These are phyloP conservation scores for Rhinatrema bivittatum DNA, from an alignment of 2,797 vertebrate species.

Conservation along the genomic window DNA sequence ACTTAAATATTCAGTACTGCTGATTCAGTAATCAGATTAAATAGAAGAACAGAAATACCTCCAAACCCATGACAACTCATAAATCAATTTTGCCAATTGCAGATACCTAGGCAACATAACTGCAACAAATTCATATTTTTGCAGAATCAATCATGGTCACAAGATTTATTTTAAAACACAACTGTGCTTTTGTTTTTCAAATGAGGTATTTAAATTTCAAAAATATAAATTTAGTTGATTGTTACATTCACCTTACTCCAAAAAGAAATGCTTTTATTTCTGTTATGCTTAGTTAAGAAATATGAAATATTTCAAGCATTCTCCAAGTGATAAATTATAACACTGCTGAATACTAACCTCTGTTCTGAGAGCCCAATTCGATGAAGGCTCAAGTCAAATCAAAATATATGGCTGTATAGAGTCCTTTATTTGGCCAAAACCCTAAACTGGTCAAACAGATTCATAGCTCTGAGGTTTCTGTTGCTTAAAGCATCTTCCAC, in stretches of 20 bases:
- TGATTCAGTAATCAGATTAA: no score
- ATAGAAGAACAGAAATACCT: no score
- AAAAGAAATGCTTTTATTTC: slow-evolving; percentile 24
- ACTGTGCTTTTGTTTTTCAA: slow-evolving; percentile 56
- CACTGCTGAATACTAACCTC: slow-evolving; percentile 17
- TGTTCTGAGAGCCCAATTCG: slow-evolving; percentile 19
- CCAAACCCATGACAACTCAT: slow-evolving; percentile 23
- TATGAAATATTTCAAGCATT: slow-evolving; percentile 40
- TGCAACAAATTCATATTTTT: slow-evolving; percentile 29
- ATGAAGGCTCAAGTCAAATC: no score
- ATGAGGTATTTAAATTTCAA: slow-evolving; percentile 59
- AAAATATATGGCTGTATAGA: no score
- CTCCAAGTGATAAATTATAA: slow-evolving; percentile 44
- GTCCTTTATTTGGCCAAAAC: no score
- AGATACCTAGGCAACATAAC: slow-evolving; percentile 25
- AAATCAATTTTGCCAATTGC: slow-evolving; percentile 19
- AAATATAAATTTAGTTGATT: slow-evolving; percentile 37
- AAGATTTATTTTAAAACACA: slow-evolving; percentile 40
- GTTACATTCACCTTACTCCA: slow-evolving; percentile 15
- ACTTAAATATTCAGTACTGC: slow-evolving; percentile 33
- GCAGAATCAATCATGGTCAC: slow-evolving; percentile 22
- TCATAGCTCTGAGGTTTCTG: no score
- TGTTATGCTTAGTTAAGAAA: slow-evolving; percentile 48
- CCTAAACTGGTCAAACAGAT: no score
- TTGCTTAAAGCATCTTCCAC: no score